A percentile compares a stretch with the other conserved stretches of the same genome.
Conservation (phyloP, 2,113 vertebrate genomes). For the Hippocampus comes region DNA sequence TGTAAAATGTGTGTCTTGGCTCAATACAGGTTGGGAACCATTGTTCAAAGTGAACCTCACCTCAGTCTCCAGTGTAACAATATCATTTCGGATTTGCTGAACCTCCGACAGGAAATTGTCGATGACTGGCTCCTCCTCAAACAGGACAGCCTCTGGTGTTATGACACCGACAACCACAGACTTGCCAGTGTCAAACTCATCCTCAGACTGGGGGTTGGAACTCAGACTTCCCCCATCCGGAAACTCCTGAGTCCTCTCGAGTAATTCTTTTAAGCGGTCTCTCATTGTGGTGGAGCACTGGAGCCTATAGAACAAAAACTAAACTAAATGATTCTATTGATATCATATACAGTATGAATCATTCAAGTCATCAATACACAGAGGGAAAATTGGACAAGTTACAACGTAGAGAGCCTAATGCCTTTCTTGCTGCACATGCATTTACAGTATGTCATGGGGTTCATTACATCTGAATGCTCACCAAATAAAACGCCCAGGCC, state of each 20-base stretch:
- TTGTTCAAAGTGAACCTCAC: conserved; percentile 51
- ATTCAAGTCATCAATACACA: not conserved
- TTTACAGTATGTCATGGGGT: too few relatives aligned
- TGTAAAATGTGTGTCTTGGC: not conserved
- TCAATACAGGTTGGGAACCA: not conserved
- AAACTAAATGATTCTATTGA: not conserved
- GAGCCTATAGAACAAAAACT: not conserved
- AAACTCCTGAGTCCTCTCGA: conserved; percentile 75
- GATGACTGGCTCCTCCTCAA: conserved; percentile 84
- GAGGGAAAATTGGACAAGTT: not conserved
- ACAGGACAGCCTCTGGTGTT: conserved; percentile 82
- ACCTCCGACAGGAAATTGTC: conserved; percentile 82
- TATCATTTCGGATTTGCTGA: conserved; percentile 80
- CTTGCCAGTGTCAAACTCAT: conserved; percentile 59
- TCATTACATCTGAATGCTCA: too few relatives aligned
- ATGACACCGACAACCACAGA: conserved; percentile 43
- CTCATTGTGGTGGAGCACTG: conserved; percentile 71
- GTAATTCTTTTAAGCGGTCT: conserved; percentile 88
- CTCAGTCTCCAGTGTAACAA: conserved; percentile 77
- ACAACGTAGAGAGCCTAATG: not conserved
- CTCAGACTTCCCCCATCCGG: conserved; percentile 42
- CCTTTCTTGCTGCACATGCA: not conserved
- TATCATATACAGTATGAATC: not conserved
- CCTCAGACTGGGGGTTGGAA: conserved; percentile 32
- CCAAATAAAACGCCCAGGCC: too few relatives aligned